phyloP scores from a whole-genome alignment of 2,113 vertebrate species.

The Mirza zaza region DNA sequence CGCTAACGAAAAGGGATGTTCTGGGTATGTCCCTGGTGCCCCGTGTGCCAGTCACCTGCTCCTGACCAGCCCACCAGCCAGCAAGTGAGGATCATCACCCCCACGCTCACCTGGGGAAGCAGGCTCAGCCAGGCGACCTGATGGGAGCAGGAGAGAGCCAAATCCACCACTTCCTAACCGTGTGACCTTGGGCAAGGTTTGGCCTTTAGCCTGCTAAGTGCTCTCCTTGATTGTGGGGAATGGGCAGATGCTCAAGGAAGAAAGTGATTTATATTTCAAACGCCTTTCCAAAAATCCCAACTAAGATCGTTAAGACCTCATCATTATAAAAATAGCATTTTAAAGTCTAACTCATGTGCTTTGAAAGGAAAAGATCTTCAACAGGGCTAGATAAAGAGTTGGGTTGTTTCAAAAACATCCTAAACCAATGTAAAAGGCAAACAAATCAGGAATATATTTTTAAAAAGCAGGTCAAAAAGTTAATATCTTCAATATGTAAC shows the following conservation, averaged over 20 bases:
- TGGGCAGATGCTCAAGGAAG: neutral
- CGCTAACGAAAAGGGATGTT: too few relatives aligned
- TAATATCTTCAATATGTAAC: neutral
- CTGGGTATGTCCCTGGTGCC: neutral
- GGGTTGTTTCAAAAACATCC: neutral
- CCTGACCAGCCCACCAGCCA: neutral
- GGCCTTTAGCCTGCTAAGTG: too few relatives aligned
- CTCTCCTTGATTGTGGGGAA: neutral
- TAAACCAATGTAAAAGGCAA: neutral
- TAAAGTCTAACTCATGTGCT: neutral
- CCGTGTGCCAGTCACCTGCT: accelerated
- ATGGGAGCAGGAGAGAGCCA: neutral
- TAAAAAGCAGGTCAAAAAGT: neutral
- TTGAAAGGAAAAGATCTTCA: neutral
- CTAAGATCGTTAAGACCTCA: neutral
- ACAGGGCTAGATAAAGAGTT: neutral
- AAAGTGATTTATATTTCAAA: neutral
- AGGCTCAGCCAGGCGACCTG: neutral
- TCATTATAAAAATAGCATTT: neutral
- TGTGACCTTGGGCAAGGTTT: neutral
- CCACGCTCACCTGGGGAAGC: neutral
- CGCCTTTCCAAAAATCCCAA: neutral
- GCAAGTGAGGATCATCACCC: neutral
- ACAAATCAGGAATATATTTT: neutral
- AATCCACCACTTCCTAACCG: neutral